Conservation (phyloP, 2,888 invertebrate species). For the Lepidochitona cinerea region DNA sequence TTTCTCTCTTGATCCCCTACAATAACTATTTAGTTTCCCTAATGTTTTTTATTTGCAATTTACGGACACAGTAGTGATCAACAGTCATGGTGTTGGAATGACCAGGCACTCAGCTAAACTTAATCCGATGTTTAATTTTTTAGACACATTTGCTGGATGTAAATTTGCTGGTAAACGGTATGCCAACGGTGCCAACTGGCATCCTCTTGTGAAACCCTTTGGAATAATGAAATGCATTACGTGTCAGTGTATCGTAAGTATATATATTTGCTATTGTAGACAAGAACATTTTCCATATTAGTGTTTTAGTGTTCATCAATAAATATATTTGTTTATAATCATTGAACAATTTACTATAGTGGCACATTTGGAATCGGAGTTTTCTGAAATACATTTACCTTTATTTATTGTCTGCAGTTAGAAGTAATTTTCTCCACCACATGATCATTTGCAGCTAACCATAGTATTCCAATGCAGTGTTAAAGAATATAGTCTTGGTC, state of each 20-base stretch:
- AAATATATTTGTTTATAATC: too few species aligned
- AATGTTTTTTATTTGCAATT: too few species aligned
- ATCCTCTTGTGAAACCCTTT: slow-evolving; percentile 88
- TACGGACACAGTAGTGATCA: background rate
- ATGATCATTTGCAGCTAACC: too few species aligned
- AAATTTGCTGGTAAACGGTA: slow-evolving; percentile 77
- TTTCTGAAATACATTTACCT: too few species aligned
- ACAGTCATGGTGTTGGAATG: background rate
- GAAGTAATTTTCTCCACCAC: too few species aligned
- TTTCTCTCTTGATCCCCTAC: background rate
- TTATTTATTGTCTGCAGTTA: too few species aligned
- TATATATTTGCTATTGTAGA: background rate
- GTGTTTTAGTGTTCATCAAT: too few species aligned
- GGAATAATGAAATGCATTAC: slow-evolving; percentile 91
- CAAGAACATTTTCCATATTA: background rate
- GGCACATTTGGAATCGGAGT: too few species aligned
- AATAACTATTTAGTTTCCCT: background rate
- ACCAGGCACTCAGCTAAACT: background rate
- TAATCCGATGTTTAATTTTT: background rate
- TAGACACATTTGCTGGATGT: slow-evolving; percentile 76
- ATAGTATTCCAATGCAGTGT: too few species aligned
- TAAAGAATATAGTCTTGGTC: too few species aligned
- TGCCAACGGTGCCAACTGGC: slow-evolving; percentile 85
- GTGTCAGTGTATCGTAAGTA: slow-evolving; percentile 88
- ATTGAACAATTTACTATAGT: too few species aligned